Conservation (phyloP, 1,140 invertebrate species). For the Heliconius eleuchia region DNA sequence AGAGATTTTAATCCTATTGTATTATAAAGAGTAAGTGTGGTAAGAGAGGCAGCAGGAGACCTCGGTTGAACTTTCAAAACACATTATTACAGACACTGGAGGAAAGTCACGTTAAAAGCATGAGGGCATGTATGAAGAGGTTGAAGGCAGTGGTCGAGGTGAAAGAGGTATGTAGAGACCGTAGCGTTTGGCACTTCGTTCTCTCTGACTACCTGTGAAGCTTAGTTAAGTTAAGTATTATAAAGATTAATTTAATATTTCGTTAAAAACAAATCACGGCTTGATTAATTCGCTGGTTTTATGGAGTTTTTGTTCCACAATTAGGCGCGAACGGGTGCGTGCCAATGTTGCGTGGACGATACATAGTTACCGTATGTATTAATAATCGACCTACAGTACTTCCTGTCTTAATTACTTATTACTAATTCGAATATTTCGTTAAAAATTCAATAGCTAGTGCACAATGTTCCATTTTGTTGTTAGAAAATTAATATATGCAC, state of each 20-base stretch:
- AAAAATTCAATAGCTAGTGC: neutral
- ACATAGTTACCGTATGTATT: conserved; percentile 47
- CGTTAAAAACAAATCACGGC: conserved; percentile 22
- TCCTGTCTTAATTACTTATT: conserved; percentile 51
- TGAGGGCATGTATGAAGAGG: no score
- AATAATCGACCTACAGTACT: conserved; percentile 29
- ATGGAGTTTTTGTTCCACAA: conserved; percentile 70
- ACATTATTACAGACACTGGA: no score
- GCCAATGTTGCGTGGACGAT: conserved; percentile 52
- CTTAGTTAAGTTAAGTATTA: no score
- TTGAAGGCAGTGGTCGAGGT: no score
- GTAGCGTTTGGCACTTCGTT: no score
- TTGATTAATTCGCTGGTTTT: conserved; percentile 66
- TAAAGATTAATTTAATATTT: neutral
- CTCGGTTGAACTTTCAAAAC: no score
- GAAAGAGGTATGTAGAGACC: no score
- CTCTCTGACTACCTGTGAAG: no score
- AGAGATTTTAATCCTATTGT: no score
- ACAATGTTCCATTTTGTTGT: neutral
- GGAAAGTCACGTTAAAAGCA: no score
- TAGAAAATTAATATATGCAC: neutral
- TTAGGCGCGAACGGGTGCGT: conserved; percentile 51
- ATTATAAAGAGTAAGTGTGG: no score
- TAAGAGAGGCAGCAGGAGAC: no score
- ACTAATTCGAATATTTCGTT: conserved; percentile 46